These are phyloP conservation scores for Anguilla pacifica DNA, from an alignment of 2,797 vertebrate species.

Conservation along the genomic window DNA sequence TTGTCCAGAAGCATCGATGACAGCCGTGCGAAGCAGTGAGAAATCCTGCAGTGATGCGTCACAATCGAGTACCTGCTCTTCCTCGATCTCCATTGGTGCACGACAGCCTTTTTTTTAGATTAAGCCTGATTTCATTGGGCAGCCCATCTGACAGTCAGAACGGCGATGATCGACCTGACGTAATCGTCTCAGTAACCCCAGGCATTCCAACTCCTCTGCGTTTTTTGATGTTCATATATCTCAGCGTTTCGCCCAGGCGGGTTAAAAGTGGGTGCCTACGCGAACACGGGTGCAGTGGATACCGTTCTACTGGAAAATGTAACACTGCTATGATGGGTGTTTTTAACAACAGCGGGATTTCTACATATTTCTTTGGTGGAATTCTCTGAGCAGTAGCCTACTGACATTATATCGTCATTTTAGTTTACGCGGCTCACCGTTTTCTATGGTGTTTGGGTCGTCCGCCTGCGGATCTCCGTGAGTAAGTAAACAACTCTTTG, in stretches of 20 bases:
- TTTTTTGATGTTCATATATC: slow-evolving; percentile 54
- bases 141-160: slow-evolving; percentile 48
- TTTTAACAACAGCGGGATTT: slow-evolving; percentile 62
- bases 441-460: slow-evolving; percentile 56
- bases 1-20: slow-evolving; percentile 45
- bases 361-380: slow-evolving; percentile 55
- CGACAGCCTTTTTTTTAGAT: slow-evolving; percentile 34
- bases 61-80: slow-evolving; percentile 46
- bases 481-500: slow-evolving; percentile 60
- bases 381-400: slow-evolving; percentile 65
- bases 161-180: slow-evolving; percentile 72
- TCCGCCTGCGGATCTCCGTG: slow-evolving; percentile 51
- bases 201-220: slow-evolving; percentile 67
- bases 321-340: slow-evolving; percentile 70
- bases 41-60: slow-evolving; percentile 83
- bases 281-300: slow-evolving; percentile 38
- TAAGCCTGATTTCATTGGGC: slow-evolving; percentile 55
- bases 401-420: slow-evolving; percentile 44
- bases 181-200: slow-evolving; percentile 79
- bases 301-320: slow-evolving; percentile 52
- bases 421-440: slow-evolving; percentile 55
- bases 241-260: slow-evolving; percentile 44
- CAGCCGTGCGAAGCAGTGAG: slow-evolving; percentile 62
- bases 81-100: slow-evolving; percentile 57
- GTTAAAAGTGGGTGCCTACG: slow-evolving; percentile 42